A percentile compares a stretch with the other conserved stretches of the same genome.
phyloP scores from a whole-genome alignment of 2,113 vertebrate species.

The human (Homo sapiens) region GRCh38 chr4:79526001-79526500 shows the following conservation, averaged over 20 bases:
- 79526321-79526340: background rate
- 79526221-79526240: slow-evolving; percentile 8
- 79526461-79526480: background rate
- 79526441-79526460: background rate
- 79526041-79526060: background rate
- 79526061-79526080: background rate
- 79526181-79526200: background rate
- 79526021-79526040: background rate
- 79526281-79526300: slow-evolving; percentile 18
- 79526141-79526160: background rate
- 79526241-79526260: background rate
- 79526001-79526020: background rate
- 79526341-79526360: background rate
- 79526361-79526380: background rate
- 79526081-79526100: background rate
- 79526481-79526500: background rate
- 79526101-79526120: background rate
- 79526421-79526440: background rate
- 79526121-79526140: background rate
- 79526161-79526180: background rate
- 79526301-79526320: background rate
- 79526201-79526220: background rate
- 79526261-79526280: background rate
- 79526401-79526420: background rate
- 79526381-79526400: background rate